Evolutionary conservation across 2,888 invertebrate genomes (phyloP), one percentile per base, ranked within the genome.

Genomic region (Drosophila formosana): DNA sequence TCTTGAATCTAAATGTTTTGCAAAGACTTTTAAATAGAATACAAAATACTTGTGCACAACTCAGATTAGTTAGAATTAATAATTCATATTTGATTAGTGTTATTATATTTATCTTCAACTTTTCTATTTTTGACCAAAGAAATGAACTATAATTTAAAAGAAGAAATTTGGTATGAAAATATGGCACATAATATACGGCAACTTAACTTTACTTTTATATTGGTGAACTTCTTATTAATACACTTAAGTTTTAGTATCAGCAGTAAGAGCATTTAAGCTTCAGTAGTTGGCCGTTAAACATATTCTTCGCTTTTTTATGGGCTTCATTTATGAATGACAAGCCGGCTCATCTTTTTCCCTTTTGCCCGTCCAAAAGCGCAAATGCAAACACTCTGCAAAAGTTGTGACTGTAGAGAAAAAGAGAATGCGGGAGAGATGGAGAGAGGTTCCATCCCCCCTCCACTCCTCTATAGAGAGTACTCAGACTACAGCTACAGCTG

Each of bases 241-340:
- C 4, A 5, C 5, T n/a, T 37, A 34, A 11, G 11, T 4, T 4
- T 2, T 5, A 5, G n/a, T n/a, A 5, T 4, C 3, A 11, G 18
- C 5, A 8, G 2, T 18, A 25, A 57, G 56, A 26, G 57, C 47
- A 57, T 47, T 47, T 26, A 47, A 28, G 26, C 7, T 49, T 41
- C 4, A 62, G 7, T 3, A 13, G 4, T 4, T 37, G 6, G 18
- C 9, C 45, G 26, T 50, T 50, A 50, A 7, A 3, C 4, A 23
- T 11, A 60, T 41, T 2, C 28, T 30, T 23, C 9, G 25, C 18
- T 47, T 52, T 65, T 66, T 67, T 66, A 56, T 82, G 65, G 49
- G 43, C 63, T 65, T 85, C 66, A 80, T 76, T 81, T 82, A 71
- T 81, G 80, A 81, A 66, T 81, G 77, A 80, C 74, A 81, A 66